Evolutionary conservation across 2,888 invertebrate genomes (phyloP).

Genomic region (Ashinkailepas kermadecensis): DNA sequence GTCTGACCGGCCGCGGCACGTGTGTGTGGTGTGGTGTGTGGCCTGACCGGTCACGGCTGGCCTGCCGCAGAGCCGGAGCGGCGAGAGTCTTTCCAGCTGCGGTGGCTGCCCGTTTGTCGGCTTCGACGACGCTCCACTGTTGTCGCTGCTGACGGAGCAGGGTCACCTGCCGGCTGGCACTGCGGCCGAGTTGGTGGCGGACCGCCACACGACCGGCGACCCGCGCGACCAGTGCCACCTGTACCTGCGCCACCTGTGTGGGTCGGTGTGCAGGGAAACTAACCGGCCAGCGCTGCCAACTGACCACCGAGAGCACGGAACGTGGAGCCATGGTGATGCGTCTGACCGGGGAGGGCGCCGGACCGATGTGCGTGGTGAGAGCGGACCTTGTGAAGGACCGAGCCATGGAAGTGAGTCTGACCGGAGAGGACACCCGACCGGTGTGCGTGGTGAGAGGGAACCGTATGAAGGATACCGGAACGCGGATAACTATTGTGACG

Average conservation of each 20-base stretch:
- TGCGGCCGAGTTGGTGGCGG: neutral
- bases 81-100: neutral
- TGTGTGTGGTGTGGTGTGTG: too few species aligned
- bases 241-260: too few species aligned
- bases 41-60: too few species aligned
- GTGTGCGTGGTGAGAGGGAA: too few species aligned
- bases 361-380: too few species aligned
- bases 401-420: neutral
- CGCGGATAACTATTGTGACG: too few species aligned
- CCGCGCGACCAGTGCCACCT: neutral
- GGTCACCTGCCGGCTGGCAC: neutral
- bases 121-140: neutral
- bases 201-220: too few species aligned
- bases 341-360: too few species aligned
- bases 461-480: too few species aligned
- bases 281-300: neutral
- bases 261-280: too few species aligned
- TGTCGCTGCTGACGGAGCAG: neutral
- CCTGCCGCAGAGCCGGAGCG: neutral
- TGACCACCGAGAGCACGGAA: neutral
- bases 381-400: neutral
- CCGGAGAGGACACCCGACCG: neutral
- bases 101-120: constrained; percentile 11
- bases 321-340: neutral
- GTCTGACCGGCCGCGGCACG: too few species aligned